Base-by-base conservation (phyloP, 2,113 vertebrate genomes). In the Thryonomys swinderianus region DNA sequence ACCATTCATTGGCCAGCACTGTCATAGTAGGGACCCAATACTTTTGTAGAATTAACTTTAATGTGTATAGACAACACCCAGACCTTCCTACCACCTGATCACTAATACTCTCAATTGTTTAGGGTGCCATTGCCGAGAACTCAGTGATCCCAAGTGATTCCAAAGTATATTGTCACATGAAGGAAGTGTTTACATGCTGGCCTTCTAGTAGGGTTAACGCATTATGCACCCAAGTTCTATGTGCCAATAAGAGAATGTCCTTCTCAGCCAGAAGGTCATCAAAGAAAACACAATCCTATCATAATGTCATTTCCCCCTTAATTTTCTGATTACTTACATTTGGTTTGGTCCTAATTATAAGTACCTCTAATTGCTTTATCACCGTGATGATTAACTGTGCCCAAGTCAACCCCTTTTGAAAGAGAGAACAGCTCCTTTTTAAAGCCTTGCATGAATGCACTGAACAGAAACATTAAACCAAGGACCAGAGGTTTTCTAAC, bases 301-400 rank as follows among this genome's bases (percentile, higher is more conserved):
- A 90, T 95, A 94, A 97, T 97, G 84, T 97, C 95, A 95, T 96
- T 97, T 96, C n/a, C 80, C 86, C 89, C 91, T 97, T 95, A 96
- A 96, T 97, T 97, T 96, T 95, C 95, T 97, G 96, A 96, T 96
- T 96, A 94, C 94, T 96, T 97, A 97, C 94, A 95, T 98, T 96
- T 93, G 45, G 86, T 88, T 97, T 96, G 93, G 84, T 95, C 66
- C 93, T 96, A 96, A 97, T 97, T 98, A 95, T 96, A 86, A 95
- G 93, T 97, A 96, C 66, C 61, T 97, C 97, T 97, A 98, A 97
- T 98, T 97, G 88, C 94, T 96, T 97, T 96, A 96, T 95, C 88
- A 96, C 91, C 93, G 91, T 94, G 79, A 83, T 96, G 96, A 97
- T 97, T 97, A 97, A 95, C 91, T 96, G 71, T 94, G 89, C 94